phyloP scores from a whole-genome alignment of 1,140 invertebrate species.

The Bombus polaris region DNA sequence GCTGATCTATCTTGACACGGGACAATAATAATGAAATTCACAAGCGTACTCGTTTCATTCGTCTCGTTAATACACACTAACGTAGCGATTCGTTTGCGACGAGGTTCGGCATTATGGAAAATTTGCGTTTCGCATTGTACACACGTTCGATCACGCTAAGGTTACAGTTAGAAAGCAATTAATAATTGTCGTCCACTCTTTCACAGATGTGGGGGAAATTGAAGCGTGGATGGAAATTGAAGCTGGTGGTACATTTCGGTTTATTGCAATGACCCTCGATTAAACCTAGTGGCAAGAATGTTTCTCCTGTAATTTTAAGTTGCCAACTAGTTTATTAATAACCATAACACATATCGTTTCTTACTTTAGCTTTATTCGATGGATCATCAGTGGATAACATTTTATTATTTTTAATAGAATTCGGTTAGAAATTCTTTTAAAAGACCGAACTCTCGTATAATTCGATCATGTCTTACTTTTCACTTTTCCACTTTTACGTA shows the following conservation, averaged over 20 bases:
- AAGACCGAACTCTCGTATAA: neutral
- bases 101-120: neutral
- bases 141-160: neutral
- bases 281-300: neutral
- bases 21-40: constrained; percentile 17
- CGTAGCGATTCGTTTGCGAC: neutral
- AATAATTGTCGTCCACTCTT: neutral
- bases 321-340: too few relatives aligned
- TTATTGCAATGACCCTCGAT: neutral
- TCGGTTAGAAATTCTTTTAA: neutral
- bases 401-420: too few relatives aligned
- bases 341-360: too few relatives aligned
- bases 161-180: neutral
- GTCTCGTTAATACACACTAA: neutral
- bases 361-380: too few relatives aligned
- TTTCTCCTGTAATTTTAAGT: neutral
- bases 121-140: too few relatives aligned
- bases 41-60: neutral
- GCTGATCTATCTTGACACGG: neutral
- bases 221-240: neutral
- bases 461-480: too few relatives aligned
- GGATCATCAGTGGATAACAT: too few relatives aligned
- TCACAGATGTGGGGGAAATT: neutral
- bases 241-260: neutral
- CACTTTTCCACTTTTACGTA: too few relatives aligned